Conservation (phyloP, 2,888 invertebrate species). For the Xestia sexstrigata region DNA sequence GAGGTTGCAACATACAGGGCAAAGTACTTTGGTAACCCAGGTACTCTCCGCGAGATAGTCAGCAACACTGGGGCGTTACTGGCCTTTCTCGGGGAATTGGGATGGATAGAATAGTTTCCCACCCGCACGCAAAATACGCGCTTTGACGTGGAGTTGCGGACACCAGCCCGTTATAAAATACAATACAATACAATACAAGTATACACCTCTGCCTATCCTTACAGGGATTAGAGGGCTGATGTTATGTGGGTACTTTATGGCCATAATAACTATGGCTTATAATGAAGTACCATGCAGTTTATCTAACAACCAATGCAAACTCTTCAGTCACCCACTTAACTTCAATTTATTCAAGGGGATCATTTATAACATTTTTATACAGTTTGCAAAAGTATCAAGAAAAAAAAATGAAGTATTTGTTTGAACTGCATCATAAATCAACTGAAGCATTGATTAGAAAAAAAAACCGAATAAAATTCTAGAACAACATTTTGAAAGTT, state of each 20-base stretch:
- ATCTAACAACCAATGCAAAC: not conserved
- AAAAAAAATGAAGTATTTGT: not conserved
- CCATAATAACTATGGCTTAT: not conserved
- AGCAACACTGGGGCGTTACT: too few relatives aligned
- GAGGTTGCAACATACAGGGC: too few relatives aligned
- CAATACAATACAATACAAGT: too few relatives aligned
- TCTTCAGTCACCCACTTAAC: slow-evolving; percentile 11
- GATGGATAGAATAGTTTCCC: too few relatives aligned
- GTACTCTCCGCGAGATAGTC: too few relatives aligned
- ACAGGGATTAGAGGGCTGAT: not conserved
- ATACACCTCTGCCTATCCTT: not conserved
- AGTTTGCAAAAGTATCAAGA: not conserved
- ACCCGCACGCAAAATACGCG: too few relatives aligned
- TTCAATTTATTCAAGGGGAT: slow-evolving; percentile 15
- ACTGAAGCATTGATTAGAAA: not conserved
- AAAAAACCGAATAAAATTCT: too few relatives aligned
- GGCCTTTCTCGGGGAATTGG: too few relatives aligned
- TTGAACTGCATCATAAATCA: not conserved
- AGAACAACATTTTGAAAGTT: not conserved
- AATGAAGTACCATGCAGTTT: not conserved
- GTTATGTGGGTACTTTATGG: not conserved
- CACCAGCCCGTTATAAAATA: too few relatives aligned
- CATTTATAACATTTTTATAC: not conserved
- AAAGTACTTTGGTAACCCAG: too few relatives aligned
- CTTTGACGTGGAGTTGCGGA: too few relatives aligned